Base-by-base conservation (phyloP, 2,888 invertebrate species). In the Agrochola circellaris region DNA sequence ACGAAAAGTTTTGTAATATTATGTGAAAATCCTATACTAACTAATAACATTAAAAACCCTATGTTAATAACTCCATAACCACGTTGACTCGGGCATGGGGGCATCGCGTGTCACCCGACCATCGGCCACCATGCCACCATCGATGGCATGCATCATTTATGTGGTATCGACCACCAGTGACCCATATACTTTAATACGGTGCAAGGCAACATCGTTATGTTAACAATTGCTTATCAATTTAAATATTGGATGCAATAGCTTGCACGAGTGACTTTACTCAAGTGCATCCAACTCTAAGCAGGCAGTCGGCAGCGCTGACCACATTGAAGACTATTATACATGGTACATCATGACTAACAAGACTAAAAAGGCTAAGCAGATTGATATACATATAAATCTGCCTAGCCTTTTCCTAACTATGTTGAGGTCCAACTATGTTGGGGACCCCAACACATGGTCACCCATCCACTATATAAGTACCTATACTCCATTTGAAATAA, bases 111-210 rank as follows among this genome's bases (percentile, higher is more conserved):
- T 68, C 86, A 42, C 61, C 56, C 68, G 15, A 15, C 84, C 70
- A 73, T 73, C 60, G 72, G 30, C 80, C 73, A 34, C 66, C 74
- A 17, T 34, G 58, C 77, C 72, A 38, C 73, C 75, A 26, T 72
- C 76, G 88, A 88, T 82, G 73, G 7, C 54, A 64, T 88, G 88
- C 84, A 88, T 88, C 85, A 86, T 88, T 88, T 75, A 88, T 83
- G 74, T 54, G 20, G 54, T 87, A 88, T 88, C 82, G 88, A 88
- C 70, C 80, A 81, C 42, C 68, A 45, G 62, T 82, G 88, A 87
- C 88, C 88, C 82, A 85, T 75, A 86, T 79, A 51, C 26, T 76
- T n/a, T 54, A 51, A 60, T 58, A 51, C 23, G 58, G 20, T 78
- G 67, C 78, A 71, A 8, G 60, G 26, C 66, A 38, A 64, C 17